phyloP scores from a whole-genome alignment of 2,797 vertebrate species.

The Nannoperca obscura region DNA sequence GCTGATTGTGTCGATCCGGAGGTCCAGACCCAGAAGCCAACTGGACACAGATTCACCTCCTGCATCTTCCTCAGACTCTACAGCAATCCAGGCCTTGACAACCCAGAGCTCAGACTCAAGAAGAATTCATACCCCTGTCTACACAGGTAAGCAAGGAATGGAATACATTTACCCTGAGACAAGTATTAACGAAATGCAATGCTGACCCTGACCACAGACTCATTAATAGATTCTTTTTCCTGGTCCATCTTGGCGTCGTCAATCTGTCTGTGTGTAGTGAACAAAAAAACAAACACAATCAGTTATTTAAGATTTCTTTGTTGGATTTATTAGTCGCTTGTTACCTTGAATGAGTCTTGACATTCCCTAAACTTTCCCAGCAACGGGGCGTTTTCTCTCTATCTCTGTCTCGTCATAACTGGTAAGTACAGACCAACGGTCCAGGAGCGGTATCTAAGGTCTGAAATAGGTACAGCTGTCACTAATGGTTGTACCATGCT shows the following conservation, averaged over 20 bases:
- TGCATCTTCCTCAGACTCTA: conserved; percentile 41
- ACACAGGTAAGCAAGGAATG: conserved; percentile 37
- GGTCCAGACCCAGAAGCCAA: conserved; percentile 16
- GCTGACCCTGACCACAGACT: neutral
- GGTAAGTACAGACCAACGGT: neutral
- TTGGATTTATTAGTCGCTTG: neutral
- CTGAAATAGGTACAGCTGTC: neutral
- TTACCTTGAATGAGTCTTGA: neutral
- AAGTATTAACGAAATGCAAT: neutral
- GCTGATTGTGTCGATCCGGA: conserved; percentile 10
- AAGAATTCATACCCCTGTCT: conserved; percentile 13
- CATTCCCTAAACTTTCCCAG: conserved; percentile 1
- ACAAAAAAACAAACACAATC: too few relatives aligned
- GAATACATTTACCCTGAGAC: neutral
- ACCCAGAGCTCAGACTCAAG: conserved; percentile 8
- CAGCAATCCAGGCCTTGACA: neutral
- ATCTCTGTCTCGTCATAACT: neutral
- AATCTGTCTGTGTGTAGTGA: neutral
- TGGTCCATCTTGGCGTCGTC: too few relatives aligned
- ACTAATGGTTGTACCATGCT: neutral
- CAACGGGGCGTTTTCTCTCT: neutral
- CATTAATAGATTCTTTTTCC: neutral
- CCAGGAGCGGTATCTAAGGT: conserved; percentile 14
- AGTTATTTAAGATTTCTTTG: neutral
- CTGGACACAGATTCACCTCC: conserved; percentile 49